Base-by-base conservation (phyloP, 2,888 invertebrate species). In the Chironomus riparius region DNA sequence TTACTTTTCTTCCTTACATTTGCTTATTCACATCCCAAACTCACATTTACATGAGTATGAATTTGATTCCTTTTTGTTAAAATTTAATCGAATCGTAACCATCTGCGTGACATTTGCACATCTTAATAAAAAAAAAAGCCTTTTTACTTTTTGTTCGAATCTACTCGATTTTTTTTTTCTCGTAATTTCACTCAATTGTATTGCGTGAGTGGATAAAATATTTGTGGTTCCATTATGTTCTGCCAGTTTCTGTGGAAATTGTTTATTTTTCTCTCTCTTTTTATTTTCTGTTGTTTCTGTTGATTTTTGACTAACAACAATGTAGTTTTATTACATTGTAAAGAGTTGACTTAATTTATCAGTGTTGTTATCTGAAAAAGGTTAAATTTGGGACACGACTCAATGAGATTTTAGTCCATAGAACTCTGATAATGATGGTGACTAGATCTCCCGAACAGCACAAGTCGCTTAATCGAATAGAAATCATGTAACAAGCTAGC, bases 71-170 rank as follows among this genome's bases (percentile, higher is more conserved):
- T 18, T 56, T n/a, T 18, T n/a, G 15, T 56, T 18, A 18, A 56
- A 56, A 56, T 56, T 56, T 56, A 15, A 15, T 56, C 18, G 56
- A 56, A 56, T 56, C 18, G 65, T 21, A 24, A 21, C 65, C 74
- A 65, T 74, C 74, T 74, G 74, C 74, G 74, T 74, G 74, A 74
- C 68, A 74, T 68, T 74, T 74, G 47, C 74, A 74, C 74, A 74
- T 74, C 74, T 74, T 47, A 74, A 74, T 74, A 74, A 74, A 74
- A 65, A 47, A 28, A 74, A 38, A 56, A 47, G 47, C 2, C 56
- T 5, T 38, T 28, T 28, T 28, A 5, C 28, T 6, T 28, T 38
- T 38, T 38, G 38, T 10, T 1, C 7, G 10, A 38, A 38, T 38
- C 15, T 18, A 56, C 15, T 56, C 12, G 18, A 56, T 6, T 56